Evolutionary conservation across 53 echinoderm and acorn worm genomes (phyloP), one percentile per base, ranked within the genome.

Genomic region (Echinometra lucunter): DNA sequence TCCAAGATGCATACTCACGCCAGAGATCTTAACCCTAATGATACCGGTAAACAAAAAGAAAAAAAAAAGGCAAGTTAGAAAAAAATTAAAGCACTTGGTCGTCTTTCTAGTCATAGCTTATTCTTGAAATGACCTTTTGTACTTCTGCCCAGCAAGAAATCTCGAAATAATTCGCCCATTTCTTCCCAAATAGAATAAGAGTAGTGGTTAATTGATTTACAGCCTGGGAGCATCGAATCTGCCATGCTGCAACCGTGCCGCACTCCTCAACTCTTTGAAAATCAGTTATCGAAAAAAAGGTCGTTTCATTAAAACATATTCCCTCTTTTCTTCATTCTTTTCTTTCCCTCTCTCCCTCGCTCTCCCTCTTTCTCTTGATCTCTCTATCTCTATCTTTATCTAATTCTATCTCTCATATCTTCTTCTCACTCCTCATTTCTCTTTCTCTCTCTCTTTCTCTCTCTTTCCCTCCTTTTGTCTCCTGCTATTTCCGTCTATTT

Each of bases 111-210:
- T 19, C 4, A 25, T n/a, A 47, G 28, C 10, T 83, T 49, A 83
- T 49, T 47, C 28, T 25, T n/a, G 27, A n/a, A 83, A 28, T 83
- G 83, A 83, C 45, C 83, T 83, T 83, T 83, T 83, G 83, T 47
- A 83, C 83, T 47, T 83, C 49, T 45, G 45, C n/a, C 34, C 82
- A 45, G 4, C 45, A 80, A 49, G 40, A 89, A 89, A 89, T 37
- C 89, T 89, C 3, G 63, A 58, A 89, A 89, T 89, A 58, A 89
- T 89, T 89, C 63, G 25, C 13, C 89, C 89, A 19, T 63, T 63
- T 89, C 89, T 60, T 34, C 40, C 89, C 23, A 89, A 89, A 89
- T 89, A 89, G 89, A 89, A 89, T 89, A 57, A 89, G 40, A 60
- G 89, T 60, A 16, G 28, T 21, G 28, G 37, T 35, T 89, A 89